A percentile compares a stretch with the other conserved stretches of the same genome.
These are phyloP conservation scores for Cotesia typhae DNA, from an alignment of 1,140 invertebrate genomes.

Conservation along the genomic window DNA sequence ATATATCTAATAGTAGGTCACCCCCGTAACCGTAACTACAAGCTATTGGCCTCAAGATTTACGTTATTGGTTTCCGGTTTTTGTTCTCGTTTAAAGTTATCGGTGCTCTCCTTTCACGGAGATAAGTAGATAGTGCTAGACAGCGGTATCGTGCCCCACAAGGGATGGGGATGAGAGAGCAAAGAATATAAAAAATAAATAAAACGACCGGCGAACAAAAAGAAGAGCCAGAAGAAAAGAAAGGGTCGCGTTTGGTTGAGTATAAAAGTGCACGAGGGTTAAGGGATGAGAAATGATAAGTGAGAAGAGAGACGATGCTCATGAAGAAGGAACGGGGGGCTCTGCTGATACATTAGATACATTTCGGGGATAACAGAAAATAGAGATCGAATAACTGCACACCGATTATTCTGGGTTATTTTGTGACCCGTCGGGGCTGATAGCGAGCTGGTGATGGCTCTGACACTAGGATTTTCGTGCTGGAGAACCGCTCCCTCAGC, in stretches of 20 bases:
- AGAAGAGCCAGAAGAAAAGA: background rate
- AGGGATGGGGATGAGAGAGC: constrained; percentile 12
- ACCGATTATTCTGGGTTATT: background rate
- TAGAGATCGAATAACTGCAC: constrained; percentile 25
- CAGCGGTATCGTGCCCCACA: constrained; percentile 25
- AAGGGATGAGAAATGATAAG: too few relatives aligned
- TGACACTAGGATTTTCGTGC: background rate
- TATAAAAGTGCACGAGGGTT: constrained; percentile 25
- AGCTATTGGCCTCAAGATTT: constrained; percentile 29
- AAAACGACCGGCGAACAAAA: background rate
- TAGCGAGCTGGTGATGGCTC: background rate
- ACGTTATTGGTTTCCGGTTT: constrained; percentile 33
- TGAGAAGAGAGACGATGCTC: background rate
- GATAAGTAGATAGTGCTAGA: constrained; percentile 33
- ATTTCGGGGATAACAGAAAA: constrained; percentile 23
- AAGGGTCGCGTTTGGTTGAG: constrained; percentile 5
- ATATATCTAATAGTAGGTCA: constrained; percentile 15
- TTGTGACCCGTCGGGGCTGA: too few relatives aligned
- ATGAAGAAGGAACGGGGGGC: background rate
- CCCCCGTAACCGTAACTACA: constrained; percentile 14
- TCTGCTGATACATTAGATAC: too few relatives aligned
- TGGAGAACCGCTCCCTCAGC: constrained; percentile 1
- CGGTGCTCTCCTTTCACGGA: constrained; percentile 29
- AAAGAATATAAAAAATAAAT: background rate
- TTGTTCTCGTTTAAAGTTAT: constrained; percentile 34